phyloP scores from a whole-genome alignment of 2,888 invertebrate species.

The Parelbella ahira region DNA sequence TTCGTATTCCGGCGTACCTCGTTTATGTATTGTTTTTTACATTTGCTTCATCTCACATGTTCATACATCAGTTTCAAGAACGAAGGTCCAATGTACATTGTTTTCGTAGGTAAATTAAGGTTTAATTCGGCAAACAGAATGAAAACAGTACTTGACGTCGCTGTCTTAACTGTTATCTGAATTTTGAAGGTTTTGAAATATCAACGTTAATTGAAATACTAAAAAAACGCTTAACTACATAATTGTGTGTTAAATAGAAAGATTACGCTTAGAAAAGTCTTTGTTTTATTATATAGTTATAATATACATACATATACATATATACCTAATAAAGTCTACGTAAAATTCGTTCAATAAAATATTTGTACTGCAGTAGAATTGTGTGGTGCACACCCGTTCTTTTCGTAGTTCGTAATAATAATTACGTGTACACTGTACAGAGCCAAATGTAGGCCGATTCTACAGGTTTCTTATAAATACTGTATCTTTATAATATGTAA shows the following conservation, averaged over 20 bases:
- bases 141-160: constrained; percentile 36
- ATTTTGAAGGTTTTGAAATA: constrained; percentile 48
- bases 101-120: constrained; percentile 69
- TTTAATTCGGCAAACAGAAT: constrained; percentile 50
- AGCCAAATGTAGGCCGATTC: constrained; percentile 29
- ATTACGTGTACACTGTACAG: constrained; percentile 26
- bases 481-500: constrained; percentile 45
- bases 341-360: constrained; percentile 70
- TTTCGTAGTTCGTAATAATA: constrained; percentile 52
- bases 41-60: constrained; percentile 33
- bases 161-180: constrained; percentile 57
- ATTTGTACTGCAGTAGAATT: constrained; percentile 76
- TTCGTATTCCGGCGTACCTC: constrained; percentile 36
- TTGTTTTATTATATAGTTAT: constrained; percentile 56
- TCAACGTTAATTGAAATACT: constrained; percentile 45
- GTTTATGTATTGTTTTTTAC: constrained; percentile 51
- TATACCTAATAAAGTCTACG: constrained; percentile 53
- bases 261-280: constrained; percentile 72
- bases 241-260: constrained; percentile 73
- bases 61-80: constrained; percentile 56
- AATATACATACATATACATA: neutral
- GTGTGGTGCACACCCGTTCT: constrained; percentile 64
- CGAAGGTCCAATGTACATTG: constrained; percentile 68
- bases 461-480: constrained; percentile 37
- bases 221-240: constrained; percentile 64